Percentiles rank a stretch among this genome's conserved stretches.
These are phyloP conservation scores for Epinephelus awoara DNA, from an alignment of 2,797 vertebrate genomes.

Conservation along the genomic window DNA sequence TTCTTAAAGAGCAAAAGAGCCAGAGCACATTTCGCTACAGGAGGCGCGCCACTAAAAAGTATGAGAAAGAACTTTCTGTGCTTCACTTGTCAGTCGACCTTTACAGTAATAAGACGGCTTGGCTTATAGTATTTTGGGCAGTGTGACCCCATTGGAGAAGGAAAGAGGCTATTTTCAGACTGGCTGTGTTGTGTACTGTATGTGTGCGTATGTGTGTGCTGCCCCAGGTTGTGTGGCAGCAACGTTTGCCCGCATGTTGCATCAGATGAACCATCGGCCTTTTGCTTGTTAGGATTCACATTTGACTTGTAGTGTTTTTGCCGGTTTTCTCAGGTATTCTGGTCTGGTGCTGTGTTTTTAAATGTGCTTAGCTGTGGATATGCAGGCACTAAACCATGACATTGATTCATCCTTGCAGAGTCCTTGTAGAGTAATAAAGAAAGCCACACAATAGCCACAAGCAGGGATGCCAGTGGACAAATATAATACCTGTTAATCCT, in stretches of 20 bases:
- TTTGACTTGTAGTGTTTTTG: slow-evolving; percentile 43
- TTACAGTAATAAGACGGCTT: slow-evolving; percentile 52
- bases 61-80: slow-evolving; percentile 25
- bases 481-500: slow-evolving; percentile 67
- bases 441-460: slow-evolving; percentile 46
- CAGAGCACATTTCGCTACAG: neutral
- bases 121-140: slow-evolving; percentile 63
- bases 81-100: slow-evolving; percentile 60
- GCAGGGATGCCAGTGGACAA: slow-evolving; percentile 34
- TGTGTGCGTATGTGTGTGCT: slow-evolving; percentile 14
- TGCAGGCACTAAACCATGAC: slow-evolving; percentile 53
- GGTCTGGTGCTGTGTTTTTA: neutral
- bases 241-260: slow-evolving; percentile 58
- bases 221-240: slow-evolving; percentile 13
- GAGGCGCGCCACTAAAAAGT: neutral
- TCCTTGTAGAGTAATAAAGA: slow-evolving; percentile 49
- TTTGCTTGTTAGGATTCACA: slow-evolving; percentile 37
- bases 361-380: slow-evolving; percentile 11
- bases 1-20: neutral
- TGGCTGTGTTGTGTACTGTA: slow-evolving; percentile 21
- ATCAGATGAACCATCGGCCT: slow-evolving; percentile 41
- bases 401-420: slow-evolving; percentile 55
- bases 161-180: slow-evolving; percentile 63
- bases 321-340: slow-evolving; percentile 32
- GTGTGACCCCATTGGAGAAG: slow-evolving; percentile 59